A percentile compares a stretch with the other conserved stretches of the same genome.
phyloP scores from a whole-genome alignment of 2,888 invertebrate species.

The Halictus ligatus region DNA sequence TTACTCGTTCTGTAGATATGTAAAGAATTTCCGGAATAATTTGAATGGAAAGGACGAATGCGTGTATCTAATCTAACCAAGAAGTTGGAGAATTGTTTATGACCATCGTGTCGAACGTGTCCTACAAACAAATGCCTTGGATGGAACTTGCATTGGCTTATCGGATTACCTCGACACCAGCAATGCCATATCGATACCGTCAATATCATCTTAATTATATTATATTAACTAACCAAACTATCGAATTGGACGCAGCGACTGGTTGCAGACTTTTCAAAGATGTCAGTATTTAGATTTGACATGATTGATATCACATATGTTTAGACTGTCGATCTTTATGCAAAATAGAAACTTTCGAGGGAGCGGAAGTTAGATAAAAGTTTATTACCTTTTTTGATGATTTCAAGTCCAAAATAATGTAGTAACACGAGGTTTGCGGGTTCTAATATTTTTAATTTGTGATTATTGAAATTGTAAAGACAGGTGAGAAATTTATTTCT shows the following conservation, averaged over 20 bases:
- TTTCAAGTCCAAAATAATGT: not conserved
- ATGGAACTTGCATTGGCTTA: not conserved
- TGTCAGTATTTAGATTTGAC: not conserved
- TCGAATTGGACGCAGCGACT: not conserved
- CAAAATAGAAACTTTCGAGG: not conserved
- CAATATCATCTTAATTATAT: not conserved
- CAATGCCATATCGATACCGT: not conserved
- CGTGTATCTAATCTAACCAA: not conserved
- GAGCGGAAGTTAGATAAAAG: too few relatives aligned
- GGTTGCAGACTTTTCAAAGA: not conserved
- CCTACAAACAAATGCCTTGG: not conserved
- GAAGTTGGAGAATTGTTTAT: not conserved
- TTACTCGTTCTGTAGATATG: not conserved
- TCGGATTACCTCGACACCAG: not conserved
- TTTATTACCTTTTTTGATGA: too few relatives aligned
- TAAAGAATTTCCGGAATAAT: not conserved
- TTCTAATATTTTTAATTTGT: too few relatives aligned
- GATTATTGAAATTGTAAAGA: not conserved
- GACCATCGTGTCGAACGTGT: not conserved
- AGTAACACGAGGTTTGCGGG: not conserved
- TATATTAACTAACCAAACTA: not conserved
- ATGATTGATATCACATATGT: too few relatives aligned
- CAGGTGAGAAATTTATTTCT: not conserved
- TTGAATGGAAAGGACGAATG: not conserved
- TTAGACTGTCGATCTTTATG: not conserved